Percentiles rank a stretch among this genome's conserved stretches.
These are phyloP conservation scores for Anagyrus pseudococci DNA, from an alignment of 2,888 invertebrate genomes.

Conservation along the genomic window DNA sequence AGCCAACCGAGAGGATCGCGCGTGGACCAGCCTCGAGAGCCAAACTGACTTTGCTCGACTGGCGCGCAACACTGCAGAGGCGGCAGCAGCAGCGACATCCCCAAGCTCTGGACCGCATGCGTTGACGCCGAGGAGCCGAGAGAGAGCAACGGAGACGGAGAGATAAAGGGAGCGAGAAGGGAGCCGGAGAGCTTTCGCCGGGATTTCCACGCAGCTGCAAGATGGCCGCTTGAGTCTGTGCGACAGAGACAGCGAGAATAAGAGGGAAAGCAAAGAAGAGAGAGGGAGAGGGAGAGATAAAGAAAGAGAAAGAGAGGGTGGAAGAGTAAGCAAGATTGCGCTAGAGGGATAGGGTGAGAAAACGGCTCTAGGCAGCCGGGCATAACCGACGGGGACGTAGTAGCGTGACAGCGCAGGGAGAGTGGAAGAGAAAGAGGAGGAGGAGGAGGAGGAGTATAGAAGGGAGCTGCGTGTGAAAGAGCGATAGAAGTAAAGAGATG, in stretches of 20 bases:
- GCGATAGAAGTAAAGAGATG: not conserved
- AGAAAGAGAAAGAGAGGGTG: slow-evolving; percentile 8
- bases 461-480: not conserved
- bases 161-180: not conserved
- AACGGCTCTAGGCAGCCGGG: no score
- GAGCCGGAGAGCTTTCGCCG: not conserved
- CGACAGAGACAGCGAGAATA: slow-evolving; percentile 5
- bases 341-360: not conserved
- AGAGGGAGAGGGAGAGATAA: not conserved
- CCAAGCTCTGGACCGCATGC: slow-evolving; percentile 31
- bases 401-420: not conserved
- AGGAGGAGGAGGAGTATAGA: not conserved
- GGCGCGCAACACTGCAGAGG: not conserved
- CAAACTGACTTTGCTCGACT: not conserved
- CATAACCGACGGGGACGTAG: no score
- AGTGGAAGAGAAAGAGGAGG: not conserved
- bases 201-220: slow-evolving; percentile 29
- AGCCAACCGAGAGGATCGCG: no score
- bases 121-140: slow-evolving; percentile 1
- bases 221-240: slow-evolving; percentile 44
- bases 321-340: slow-evolving; percentile 10
- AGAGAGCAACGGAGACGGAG: not conserved
- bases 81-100: not conserved
- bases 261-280: slow-evolving; percentile 6
- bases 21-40: no score